Conservation (phyloP, 2,888 invertebrate genomes). For the Dryobota labecula region DNA sequence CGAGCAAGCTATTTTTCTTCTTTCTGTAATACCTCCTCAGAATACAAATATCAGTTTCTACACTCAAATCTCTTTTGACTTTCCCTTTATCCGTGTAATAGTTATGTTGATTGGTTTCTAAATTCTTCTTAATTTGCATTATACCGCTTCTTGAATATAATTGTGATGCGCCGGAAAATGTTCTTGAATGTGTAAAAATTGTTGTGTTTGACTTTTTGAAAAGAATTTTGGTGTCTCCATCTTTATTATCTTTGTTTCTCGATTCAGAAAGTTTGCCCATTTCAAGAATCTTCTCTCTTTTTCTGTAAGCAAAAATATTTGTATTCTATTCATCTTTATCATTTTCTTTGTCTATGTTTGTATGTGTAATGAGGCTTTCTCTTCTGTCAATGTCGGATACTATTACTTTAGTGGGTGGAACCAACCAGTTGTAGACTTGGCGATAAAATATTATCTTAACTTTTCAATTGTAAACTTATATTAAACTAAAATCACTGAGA, state of each 20-base stretch:
- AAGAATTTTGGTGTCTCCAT: slow-evolving; percentile 72
- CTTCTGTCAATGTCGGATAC: slow-evolving; percentile 3
- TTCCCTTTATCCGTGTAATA: slow-evolving; percentile 71
- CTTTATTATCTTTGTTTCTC: slow-evolving; percentile 58
- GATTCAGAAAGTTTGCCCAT: slow-evolving; percentile 74
- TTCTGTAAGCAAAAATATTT: slow-evolving; percentile 86
- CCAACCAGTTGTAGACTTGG: not conserved
- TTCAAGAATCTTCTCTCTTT: slow-evolving; percentile 61
- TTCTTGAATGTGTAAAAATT: slow-evolving; percentile 74
- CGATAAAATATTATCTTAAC: not conserved
- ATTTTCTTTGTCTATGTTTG: slow-evolving; percentile 51
- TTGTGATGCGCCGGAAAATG: slow-evolving; percentile 75
- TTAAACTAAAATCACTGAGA: not conserved
- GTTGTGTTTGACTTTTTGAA: slow-evolving; percentile 79
- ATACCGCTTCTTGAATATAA: slow-evolving; percentile 70
- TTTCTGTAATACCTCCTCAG: slow-evolving; percentile 77
- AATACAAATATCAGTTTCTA: slow-evolving; percentile 83
- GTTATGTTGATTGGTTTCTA: slow-evolving; percentile 63
- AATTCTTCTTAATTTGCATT: slow-evolving; percentile 72
- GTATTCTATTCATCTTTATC: slow-evolving; percentile 80
- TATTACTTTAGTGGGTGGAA: not conserved
- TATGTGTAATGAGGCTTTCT: slow-evolving; percentile 16
- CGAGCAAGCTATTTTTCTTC: slow-evolving; percentile 70
- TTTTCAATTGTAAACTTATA: not conserved
- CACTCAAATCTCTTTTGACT: slow-evolving; percentile 80